Evolutionary conservation across 2,797 vertebrate species (phyloP).

Genomic region (Triplophysa bombifrons): DNA sequence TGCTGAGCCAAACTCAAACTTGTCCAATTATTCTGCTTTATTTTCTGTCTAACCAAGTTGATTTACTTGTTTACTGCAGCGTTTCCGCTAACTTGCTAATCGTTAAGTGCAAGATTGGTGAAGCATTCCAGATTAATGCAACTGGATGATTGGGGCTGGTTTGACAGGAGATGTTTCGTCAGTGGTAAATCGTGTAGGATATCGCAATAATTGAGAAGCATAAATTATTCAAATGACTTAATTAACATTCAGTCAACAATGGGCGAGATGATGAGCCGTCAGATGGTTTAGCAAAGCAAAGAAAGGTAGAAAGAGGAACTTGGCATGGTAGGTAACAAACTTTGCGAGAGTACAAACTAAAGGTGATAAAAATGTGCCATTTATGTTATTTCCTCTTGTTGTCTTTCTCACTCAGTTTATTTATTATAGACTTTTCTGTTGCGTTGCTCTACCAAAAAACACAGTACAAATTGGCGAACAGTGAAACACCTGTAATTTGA

Average conservation of each 20-base stretch:
- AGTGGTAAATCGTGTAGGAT: conserved; percentile 75
- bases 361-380: neutral
- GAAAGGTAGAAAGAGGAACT: neutral
- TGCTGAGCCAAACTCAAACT: conserved; percentile 38
- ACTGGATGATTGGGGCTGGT: conserved; percentile 17
- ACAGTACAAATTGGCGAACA: no score
- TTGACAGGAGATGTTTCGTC: conserved; percentile 64
- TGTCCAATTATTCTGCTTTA: conserved; percentile 16
- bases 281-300: conserved; percentile 26
- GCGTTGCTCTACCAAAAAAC: no score
- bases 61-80: neutral
- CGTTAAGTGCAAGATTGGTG: conserved; percentile 14
- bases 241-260: conserved; percentile 79
- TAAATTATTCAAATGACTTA: conserved; percentile 81
- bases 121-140: conserved; percentile 23
- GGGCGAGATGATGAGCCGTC: conserved; percentile 67
- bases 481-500: no score
- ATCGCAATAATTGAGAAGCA: conserved; percentile 79
- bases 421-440: no score
- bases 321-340: neutral
- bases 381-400: no score
- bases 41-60: conserved; percentile 28
- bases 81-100: neutral
- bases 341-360: neutral
- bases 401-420: no score